Evolutionary conservation across 1,140 invertebrate genomes (phyloP), one percentile per base, ranked within the genome.

Genomic region (Cotesia glomerata): DNA sequence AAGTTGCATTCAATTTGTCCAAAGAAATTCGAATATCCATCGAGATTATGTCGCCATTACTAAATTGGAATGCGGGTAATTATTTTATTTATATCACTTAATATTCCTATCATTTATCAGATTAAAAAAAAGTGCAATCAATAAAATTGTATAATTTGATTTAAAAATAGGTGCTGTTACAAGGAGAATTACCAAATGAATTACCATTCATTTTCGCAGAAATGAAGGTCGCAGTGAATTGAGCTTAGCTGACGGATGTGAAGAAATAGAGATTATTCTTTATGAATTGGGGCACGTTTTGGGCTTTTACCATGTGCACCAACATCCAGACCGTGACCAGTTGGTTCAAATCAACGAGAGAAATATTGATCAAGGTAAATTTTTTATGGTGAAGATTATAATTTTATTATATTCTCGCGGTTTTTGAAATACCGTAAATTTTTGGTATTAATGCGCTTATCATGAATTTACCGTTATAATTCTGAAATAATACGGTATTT

Each of bases 201-300:
- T n/a, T n/a, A n/a, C n/a, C n/a, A n/a, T n/a, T n/a, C n/a, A n/a
- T n/a, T n/a, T 98, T 0, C 98, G 98, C 84, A 88, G 97, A 32
- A 97, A 98, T 4, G 98, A 98, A 80, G 98, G 98, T 0, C 92
- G 95, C 0, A 97, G 99, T 84, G 97, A 97, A 3, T 98, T 99
- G 75, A 98, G 97, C 52, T 99, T 99, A 67, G 98, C 97, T 0
- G 98, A 99, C 86, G 99, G 99, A 88, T 99, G 98, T 84, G 98
- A 99, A 88, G 99, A 99, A 86, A 99, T 99, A 84, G 98, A 98
- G 34, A 99, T 99, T 76, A 97, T 99, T 13, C 97, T 99, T 2
- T 98, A 99, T 86, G 98, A 99, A 86, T 86, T 99, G 68, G 98
- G 98, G 7, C 98, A 99, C 86, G 98, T 99, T 68, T 97, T 99